Base-by-base conservation (phyloP, 2,888 invertebrate species). In the Schrankia costaestrigalis region DNA sequence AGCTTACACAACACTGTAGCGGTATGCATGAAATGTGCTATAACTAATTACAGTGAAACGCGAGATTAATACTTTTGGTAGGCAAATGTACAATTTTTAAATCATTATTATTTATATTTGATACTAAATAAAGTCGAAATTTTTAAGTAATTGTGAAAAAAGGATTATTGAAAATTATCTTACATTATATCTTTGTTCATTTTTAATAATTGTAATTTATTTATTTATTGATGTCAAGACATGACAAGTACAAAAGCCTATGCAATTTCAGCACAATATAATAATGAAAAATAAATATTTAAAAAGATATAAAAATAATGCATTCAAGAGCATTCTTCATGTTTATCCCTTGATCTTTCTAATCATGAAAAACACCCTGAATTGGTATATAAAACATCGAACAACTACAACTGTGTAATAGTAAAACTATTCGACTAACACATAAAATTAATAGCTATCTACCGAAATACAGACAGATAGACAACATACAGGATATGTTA, bases 401-500 rank as follows among this genome's bases (percentile, higher is more conserved):
- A 13, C 5, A 25, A 25, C 10, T 3, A 8, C 7, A 13, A 8
- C 7, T 3, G 3, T 3, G 1, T 25, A 3, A 2, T 11, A 13
- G 6, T 11, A 13, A 25, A 25, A 13, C 22, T 34, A 35, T 13
- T 36, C 24, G 27, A 30, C n/a, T 38, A 51, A 21, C 15, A 24
- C 13, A 42, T 32, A 41, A 32, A 38, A 33, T n/a, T n/a, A n/a
- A n/a, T 21, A n/a, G 21, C 28, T 32, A 41, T 15, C 38, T 48
- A 54, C 37, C 26, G 13, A 44, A 36, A 35, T 23, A 43, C 15
- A 14, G 14, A 39, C 28, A 40, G 34, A 23, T 38, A 41, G 21
- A 24, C 33, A 41, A 32, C 18, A 18, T 22, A 55, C 59, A 50
- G 56, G 51, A 56, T 56, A 58, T 32, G 45, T 37, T 42, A 56